Evolutionary conservation across 2,113 vertebrate species (phyloP).

Genomic region (Phoenicopterus ruber): DNA sequence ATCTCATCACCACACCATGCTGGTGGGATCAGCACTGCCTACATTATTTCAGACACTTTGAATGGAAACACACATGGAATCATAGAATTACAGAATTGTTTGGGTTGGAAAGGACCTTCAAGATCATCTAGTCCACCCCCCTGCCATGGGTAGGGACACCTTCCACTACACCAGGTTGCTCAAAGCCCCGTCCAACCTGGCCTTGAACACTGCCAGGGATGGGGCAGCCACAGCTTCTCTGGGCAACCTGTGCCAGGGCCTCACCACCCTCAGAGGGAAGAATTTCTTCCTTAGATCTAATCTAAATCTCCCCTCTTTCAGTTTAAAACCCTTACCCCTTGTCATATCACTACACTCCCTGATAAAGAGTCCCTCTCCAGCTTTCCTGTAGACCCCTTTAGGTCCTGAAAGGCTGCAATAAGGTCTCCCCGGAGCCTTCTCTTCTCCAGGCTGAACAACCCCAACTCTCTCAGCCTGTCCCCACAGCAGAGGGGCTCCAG

Average conservation of each 20-base stretch:
- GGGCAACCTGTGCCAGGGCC: accelerated
- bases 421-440: neutral
- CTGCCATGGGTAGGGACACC: neutral
- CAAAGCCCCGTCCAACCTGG: accelerated
- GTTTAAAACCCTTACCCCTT: accelerated
- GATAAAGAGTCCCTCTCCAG: neutral
- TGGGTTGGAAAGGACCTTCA: neutral
- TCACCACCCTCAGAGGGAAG: accelerated
- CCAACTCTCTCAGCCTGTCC: neutral
- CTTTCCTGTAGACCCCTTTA: neutral
- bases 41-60: neutral
- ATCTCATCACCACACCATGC: neutral
- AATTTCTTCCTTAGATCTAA: neutral
- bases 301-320: neutral
- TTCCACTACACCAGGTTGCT: neutral
- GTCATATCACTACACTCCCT: accelerated
- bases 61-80: neutral
- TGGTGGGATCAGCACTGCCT: neutral
- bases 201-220: accelerated
- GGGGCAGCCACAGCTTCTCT: neutral
- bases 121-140: neutral
- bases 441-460: neutral
- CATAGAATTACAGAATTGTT: neutral
- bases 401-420: accelerated
- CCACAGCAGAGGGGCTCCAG: accelerated